Percentiles rank a stretch among this genome's conserved stretches.
Evolutionary conservation across 2,888 invertebrate genomes (phyloP).

Genomic region (Hesperia comma): DNA sequence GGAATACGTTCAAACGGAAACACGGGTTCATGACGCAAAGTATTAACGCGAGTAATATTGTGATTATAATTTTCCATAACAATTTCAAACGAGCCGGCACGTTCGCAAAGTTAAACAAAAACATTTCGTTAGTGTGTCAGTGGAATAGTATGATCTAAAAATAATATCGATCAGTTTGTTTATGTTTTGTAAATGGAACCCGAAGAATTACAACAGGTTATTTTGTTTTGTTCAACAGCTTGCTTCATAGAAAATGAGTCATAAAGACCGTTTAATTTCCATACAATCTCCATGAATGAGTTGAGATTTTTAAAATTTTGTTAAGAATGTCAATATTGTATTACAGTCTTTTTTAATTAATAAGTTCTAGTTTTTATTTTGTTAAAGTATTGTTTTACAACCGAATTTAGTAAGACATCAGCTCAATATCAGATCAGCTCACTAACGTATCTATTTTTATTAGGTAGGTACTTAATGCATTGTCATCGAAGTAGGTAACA

Average conservation of each 20-base stretch:
- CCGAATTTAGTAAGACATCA: too few relatives aligned
- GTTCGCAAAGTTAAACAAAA: constrained; percentile 10
- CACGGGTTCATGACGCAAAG: neutral
- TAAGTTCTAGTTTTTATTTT: too few relatives aligned
- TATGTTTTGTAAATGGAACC: constrained; percentile 15
- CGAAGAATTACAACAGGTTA: constrained; percentile 5
- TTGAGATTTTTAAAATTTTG: too few relatives aligned
- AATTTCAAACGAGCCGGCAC: neutral
- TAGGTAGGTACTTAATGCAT: too few relatives aligned
- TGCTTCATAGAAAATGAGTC: constrained; percentile 31
- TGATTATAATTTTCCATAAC: constrained; percentile 11
- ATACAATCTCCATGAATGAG: too few relatives aligned
- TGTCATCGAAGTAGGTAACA: too few relatives aligned
- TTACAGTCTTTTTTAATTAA: too few relatives aligned
- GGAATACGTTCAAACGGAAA: too few relatives aligned
- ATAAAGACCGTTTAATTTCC: neutral
- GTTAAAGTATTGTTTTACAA: too few relatives aligned
- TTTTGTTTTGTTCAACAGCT: constrained; percentile 36
- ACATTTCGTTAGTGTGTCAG: constrained; percentile 17
- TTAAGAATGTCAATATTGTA: too few relatives aligned
- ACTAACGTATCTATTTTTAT: too few relatives aligned
- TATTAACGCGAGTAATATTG: neutral
- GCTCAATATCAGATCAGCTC: too few relatives aligned
- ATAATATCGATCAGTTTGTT: constrained; percentile 18
- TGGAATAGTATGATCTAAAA: constrained; percentile 10